Evolutionary conservation across 53 echinoderm and acorn worm genomes (phyloP), one percentile per base, ranked within the genome.

Genomic region (Echinometra lucunter): DNA sequence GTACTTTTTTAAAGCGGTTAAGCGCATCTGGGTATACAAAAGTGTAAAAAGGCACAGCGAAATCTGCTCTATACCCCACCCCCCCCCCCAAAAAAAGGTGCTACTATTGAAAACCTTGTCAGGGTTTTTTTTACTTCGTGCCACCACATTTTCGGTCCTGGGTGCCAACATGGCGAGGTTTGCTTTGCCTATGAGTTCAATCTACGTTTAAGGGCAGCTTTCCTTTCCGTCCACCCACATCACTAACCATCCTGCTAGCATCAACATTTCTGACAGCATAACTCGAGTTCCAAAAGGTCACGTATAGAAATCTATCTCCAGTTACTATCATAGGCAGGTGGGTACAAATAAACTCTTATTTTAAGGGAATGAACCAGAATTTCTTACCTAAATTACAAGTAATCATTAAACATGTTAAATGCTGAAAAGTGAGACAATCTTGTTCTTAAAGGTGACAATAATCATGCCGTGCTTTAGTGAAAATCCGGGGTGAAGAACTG

Each of bases 211-310:
- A 47, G 85, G 85, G 47, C n/a, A 47, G 30, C 85, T 25, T 19
- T 25, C 35, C 23, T 82, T 35, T 13, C 85, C 49, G 49, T 49
- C n/a, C 85, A n/a, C 53, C 85, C 85, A 85, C 85, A 28, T 49
- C 49, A 3, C 85, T 13, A 85, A 49, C 85, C 85, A 49, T 85
- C 44, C 49, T 49, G 49, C 85, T 85, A 47, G 49, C 37, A 85
- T 85, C 53, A 85, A 85, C 85, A 85, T 85, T 47, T 45, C 49
- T 49, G 49, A 85, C 85, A 85, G 85, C 85, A 85, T 85, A 85
- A 45, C 85, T 85, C 85, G 49, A 13, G 49, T 49, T 85, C 85
- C 49, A 49, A 85, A 85, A 85, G 85, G 85, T 85, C 85, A 85
- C 21, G 42, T 42, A 7, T 0, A 15, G 42, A 44, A 82, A 82